Base-by-base conservation (phyloP, 1,140 invertebrate genomes). In the Lethocerus indicus region DNA sequence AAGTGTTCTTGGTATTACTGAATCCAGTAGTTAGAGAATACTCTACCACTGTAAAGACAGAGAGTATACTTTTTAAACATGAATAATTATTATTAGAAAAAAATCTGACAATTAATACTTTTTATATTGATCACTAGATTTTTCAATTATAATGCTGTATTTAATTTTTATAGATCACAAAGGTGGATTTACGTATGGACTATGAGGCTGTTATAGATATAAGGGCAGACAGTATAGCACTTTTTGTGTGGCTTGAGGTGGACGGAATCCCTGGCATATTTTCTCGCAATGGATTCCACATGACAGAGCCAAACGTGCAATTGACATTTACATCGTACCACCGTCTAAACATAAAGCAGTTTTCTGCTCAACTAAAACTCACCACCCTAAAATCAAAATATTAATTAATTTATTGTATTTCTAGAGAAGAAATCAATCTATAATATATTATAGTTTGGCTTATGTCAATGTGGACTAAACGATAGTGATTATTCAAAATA, bases 221-320 rank as follows among this genome's bases (percentile, higher is more conserved):
- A 24, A 57, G 48, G 21, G 68, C 72, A 5, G 54, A 69, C 40
- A 58, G 61, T 9, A 64, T 76, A 43, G 71, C 74, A 26, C 63
- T 73, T 16, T 83, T 81, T 59, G 73, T 80, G 0, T 80, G 75
- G 73, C 50, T 82, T 4, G 75, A 80, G 50, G n/a, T 39, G 7
- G 55, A 56, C 13, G 58, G 61, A 16, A 57, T 63, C 40, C 48
- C 54, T 35, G 77, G 76, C 3, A 61, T 59, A 46, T 81, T 81
- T 60, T 76, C 73, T 4, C 69, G 76, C 54, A 81, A 81, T 64
- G 79, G 78, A 3, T 81, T 81, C 48, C 51, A 54, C 27, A 53
- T 60, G 45, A 45, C 47, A 1, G 16, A n/a, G 28, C 41, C 41
- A 1, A 36, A n/a, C 2, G 28, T 14, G 2, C 12, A 40, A 18